Evolutionary conservation across 2,888 invertebrate species (phyloP), one percentile per base, ranked within the genome.

Genomic region (Cataglyphis albicans): DNA sequence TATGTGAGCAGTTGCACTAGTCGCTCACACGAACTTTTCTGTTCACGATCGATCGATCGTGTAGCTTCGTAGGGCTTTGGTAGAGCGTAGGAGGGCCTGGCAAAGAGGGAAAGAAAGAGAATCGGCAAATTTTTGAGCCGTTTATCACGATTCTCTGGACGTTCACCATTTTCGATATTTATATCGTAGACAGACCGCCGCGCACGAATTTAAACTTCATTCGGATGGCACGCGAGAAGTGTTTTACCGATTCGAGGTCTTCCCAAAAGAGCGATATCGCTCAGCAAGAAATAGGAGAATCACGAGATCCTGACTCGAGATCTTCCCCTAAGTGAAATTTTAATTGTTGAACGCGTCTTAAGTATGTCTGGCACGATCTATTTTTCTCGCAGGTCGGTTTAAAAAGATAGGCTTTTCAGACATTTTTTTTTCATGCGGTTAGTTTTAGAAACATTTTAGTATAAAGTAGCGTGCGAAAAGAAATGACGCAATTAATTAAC

Each of bases 1-100:
- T 44, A 15, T 21, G 61, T 4, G 74, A 6, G 61, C 38, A 15
- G 6, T 55, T 52, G 61, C 61, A 38, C 65, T 67, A 83, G 83
- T 84, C 83, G 81, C 84, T 86, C 85, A 84, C 82, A 70, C 61
- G 52, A 89, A 86, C 74, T 89, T 86, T 68, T 80, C 81, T 84
- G 88, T 86, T 86, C 89, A 82, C n/a, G n/a, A n/a, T n/a, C 82
- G 89, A 82, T 83, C 83, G 86, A 91, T 89, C 87, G 89, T 87
- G 83, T 86, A 84, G 81, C 74, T 86, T 90, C 83, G 85, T 21
- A 21, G 21, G 88, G 90, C 86, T 87, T 87, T 81, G 76, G 32
- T 73, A 76, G 87, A 81, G 73, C 67, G 38, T 29, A 29, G 55
- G 25, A 25, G 65, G 78, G 78, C 84, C 85, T 84, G 84, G 73